phyloP scores from a whole-genome alignment of 2,888 invertebrate genomes.

The Mesodorylaimus sp. region DNA sequence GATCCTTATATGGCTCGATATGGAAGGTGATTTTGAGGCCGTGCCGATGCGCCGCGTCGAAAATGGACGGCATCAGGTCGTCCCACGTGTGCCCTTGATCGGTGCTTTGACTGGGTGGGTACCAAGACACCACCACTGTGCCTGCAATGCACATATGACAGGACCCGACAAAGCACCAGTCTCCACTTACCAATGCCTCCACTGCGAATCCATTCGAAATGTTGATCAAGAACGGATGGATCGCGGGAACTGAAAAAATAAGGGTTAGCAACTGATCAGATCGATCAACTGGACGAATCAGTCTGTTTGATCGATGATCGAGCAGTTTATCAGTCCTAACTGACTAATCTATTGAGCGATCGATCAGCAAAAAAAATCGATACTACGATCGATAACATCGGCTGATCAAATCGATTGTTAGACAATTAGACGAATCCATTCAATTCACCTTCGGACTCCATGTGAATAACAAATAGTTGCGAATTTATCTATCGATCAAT shows the following conservation, averaged over 20 bases:
- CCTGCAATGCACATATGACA: conserved; percentile 30
- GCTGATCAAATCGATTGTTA: no score
- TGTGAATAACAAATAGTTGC: no score
- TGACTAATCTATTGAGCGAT: no score
- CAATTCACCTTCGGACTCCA: no score
- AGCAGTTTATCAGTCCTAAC: no score
- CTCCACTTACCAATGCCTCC: conserved; percentile 38
- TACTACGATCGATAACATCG: no score
- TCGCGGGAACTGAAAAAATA: no score
- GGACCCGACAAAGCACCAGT: neutral
- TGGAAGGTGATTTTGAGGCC: conserved; percentile 32
- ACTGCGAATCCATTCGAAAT: conserved; percentile 43
- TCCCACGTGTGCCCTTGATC: conserved; percentile 26
- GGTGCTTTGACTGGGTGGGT: conserved; percentile 34
- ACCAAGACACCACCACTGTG: conserved; percentile 43
- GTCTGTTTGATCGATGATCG: no score
- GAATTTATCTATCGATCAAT: no score
- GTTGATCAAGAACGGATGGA: conserved; percentile 38
- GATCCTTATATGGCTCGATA: conserved; percentile 37
- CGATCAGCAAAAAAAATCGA: no score
- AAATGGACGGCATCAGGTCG: conserved; percentile 21
- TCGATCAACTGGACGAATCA: no score
- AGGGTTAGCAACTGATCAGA: conserved; percentile 2
- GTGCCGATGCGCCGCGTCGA: conserved; percentile 28
- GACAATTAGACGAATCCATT: no score